Evolutionary conservation across 2,113 vertebrate species (phyloP), one percentile per base, ranked within the genome.

Genomic region (Microcebus murinus): DNA sequence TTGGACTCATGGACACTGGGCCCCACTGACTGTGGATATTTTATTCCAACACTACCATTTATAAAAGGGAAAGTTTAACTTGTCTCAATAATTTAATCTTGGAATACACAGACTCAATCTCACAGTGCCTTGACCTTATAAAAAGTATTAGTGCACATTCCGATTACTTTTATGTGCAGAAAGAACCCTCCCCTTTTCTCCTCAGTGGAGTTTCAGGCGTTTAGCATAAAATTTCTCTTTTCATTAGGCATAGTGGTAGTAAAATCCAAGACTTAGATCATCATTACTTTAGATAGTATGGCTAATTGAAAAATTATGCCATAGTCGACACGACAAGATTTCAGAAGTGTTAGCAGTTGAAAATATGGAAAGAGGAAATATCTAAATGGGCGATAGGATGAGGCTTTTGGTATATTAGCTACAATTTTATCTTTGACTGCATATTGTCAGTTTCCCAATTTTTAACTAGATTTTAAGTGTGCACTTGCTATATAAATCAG

Each of bases 401-500:
- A 25, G 2, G 70, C 36, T 90, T 96, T 91, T 90, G 1, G 14
- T 97, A 79, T 50, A 4, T 81, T 97, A 79, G 1, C 48, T 95
- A 34, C 61, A 34, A 63, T 92, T 77, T 1, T 20, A 86, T 92
- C 97, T 84, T 87, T 74, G 31, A 79, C 36, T 85, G 29, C 91
- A 76, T 42, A 95, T 92, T 20, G 2, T 59, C 23, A 61, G 39
- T 57, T 88, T 85, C 63, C 3, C 18, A 83, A n/a, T 95, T 95
- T 85, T 74, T n/a, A 97, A n/a, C 61, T 83, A 87, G 25, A 94
- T 73, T 84, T 96, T 90, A 94, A 59, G 76, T 15, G 96, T 86
- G 13, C 2, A 77, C 67, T 68, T 87, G 23, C 14, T 93, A 2
- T 0, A 20, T 52, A 67, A 87, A 17, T 8, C 25, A 45, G 70